Evolutionary conservation across 2,888 invertebrate genomes (phyloP).

Genomic region (Drosophila koepferae): DNA sequence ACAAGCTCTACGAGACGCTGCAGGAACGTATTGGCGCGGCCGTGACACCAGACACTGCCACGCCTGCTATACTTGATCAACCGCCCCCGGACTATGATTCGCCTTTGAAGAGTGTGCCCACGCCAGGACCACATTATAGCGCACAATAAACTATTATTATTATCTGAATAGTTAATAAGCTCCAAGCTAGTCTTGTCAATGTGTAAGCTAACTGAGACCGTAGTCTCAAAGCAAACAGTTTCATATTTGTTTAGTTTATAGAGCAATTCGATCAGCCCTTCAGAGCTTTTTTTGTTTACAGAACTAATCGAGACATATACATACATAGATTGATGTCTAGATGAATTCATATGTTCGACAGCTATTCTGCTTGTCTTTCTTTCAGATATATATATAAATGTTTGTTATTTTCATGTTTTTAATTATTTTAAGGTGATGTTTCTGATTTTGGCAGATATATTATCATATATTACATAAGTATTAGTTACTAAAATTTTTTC

Average conservation of each 20-base stretch:
- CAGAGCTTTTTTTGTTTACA: background rate
- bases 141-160: constrained; percentile 39
- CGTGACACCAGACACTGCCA: constrained; percentile 86
- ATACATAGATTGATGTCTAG: background rate
- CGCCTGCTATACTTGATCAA: constrained; percentile 88
- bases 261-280: background rate
- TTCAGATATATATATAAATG: too few relatives aligned
- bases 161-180: background rate
- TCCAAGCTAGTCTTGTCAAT: constrained; percentile 24
- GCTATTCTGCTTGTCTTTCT: too few relatives aligned
- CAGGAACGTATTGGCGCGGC: constrained; percentile 91
- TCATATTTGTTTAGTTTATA: constrained; percentile 7
- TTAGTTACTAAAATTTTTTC: background rate
- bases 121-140: constrained; percentile 89
- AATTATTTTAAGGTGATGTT: background rate
- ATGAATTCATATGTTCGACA: background rate
- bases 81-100: constrained; percentile 91
- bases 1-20: constrained; percentile 91
- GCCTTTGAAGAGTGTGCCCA: constrained; percentile 94
- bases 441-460: background rate
- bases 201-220: background rate
- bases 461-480: background rate
- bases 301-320: background rate
- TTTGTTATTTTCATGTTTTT: too few relatives aligned
- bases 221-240: background rate